phyloP scores from a whole-genome alignment of 35 echinoderm and acorn worm genomes.

The Apostichopus japonicus region DNA sequence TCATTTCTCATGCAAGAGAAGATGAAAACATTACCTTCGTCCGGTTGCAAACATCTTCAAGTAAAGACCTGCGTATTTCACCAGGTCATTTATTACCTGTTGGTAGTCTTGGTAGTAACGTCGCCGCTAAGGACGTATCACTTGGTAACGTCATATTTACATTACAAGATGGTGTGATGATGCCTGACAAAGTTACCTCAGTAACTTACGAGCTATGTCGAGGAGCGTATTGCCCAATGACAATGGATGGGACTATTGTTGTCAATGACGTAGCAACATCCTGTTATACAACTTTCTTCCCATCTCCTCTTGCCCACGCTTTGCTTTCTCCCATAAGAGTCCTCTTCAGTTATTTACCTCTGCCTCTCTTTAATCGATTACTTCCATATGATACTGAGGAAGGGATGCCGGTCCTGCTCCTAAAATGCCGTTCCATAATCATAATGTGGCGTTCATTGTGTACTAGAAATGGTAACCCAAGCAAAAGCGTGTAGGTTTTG shows the following conservation, averaged over 20 bases:
- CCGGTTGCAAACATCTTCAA: too few relatives aligned
- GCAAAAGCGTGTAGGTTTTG: too few relatives aligned
- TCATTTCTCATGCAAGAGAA: not conserved
- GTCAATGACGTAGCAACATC: conserved; percentile 37
- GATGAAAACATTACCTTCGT: not conserved
- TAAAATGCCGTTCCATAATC: not conserved
- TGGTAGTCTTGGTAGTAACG: too few relatives aligned
- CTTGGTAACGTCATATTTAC: not conserved
- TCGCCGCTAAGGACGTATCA: too few relatives aligned
- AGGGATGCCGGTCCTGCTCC: not conserved
- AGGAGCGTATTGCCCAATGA: conserved; percentile 18
- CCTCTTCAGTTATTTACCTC: not conserved
- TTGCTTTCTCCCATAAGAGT: conserved; percentile 7
- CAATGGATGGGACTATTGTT: conserved; percentile 25
- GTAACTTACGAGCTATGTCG: not conserved
- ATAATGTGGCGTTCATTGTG: not conserved
- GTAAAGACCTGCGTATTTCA: too few relatives aligned
- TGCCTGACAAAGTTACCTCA: not conserved
- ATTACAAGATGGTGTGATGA: not conserved
- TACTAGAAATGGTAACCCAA: too few relatives aligned
- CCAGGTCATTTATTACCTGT: too few relatives aligned
- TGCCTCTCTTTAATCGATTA: not conserved
- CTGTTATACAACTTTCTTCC: conserved; percentile 16
- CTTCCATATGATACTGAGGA: conserved; percentile 9
- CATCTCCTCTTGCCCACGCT: not conserved